Evolutionary conservation across 2,888 invertebrate genomes (phyloP), one percentile per base, ranked within the genome.

Genomic region (Laspeyria flexula): DNA sequence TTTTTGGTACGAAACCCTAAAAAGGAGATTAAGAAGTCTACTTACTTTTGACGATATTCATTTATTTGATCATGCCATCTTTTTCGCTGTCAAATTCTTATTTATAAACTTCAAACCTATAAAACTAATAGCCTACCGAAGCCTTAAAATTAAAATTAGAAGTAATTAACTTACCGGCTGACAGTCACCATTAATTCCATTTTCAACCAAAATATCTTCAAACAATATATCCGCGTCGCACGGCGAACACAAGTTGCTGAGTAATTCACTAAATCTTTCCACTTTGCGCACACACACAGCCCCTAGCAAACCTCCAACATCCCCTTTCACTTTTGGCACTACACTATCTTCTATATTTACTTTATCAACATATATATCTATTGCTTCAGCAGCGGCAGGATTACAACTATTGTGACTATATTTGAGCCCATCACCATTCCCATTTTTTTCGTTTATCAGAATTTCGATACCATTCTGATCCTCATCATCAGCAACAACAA

Each of bases 271-370:
- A 70, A 92, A 92, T 66, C 84, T 85, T 81, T 90, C 90, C 76
- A 92, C 92, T 90, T 88, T 90, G 52, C 88, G 84, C 65, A 92
- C 90, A 89, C 92, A 92, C 79, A 88, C 90, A 46, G 85, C 91
- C 60, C 88, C 90, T 61, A 91, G 76, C 66, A 90, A 80, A 12
- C 87, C 85, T 55, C 82, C 79, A 7, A 83, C 77, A 60, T 85
- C 86, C 50, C 77, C 79, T 64, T 82, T 79, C 74, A 85, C 85
- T 79, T 88, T 87, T 88, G 88, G 88, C 85, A 87, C 88, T 81
- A 81, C 83, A 79, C 81, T 83, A 80, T 79, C 77, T 71, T 83
- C 81, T 79, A 82, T 60, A 57, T 76, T 78, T 68, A 81, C 77
- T 65, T 55, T 55, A 57, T 54, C 61, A 66, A 71, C 72, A 68